Evolutionary conservation across 2,113 vertebrate genomes (phyloP).

Genomic region (Siniperca knerii): DNA sequence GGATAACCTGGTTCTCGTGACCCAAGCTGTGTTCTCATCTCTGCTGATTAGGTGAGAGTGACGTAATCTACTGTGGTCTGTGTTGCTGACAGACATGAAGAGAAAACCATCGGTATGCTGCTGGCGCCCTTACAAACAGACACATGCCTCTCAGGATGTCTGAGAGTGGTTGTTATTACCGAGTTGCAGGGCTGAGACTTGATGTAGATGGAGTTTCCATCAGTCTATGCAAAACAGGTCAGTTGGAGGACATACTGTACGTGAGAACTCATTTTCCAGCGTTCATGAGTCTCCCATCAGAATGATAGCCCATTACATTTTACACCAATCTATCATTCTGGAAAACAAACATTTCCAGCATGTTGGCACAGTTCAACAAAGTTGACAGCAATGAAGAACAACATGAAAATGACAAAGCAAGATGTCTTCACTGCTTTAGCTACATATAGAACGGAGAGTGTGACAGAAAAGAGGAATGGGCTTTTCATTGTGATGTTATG

Average conservation of each 20-base stretch:
- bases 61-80: conserved; percentile 36
- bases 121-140: conserved; percentile 29
- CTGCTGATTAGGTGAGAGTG: conserved; percentile 49
- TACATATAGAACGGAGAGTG: background rate
- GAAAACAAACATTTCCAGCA: background rate
- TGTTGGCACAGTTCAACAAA: background rate
- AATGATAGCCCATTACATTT: background rate
- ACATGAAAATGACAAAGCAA: background rate
- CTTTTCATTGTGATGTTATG: background rate
- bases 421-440: background rate
- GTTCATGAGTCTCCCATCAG: background rate
- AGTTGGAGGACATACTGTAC: conserved; percentile 10
- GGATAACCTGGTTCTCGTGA: conserved; percentile 28
- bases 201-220: conserved; percentile 11
- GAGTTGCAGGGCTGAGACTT: conserved; percentile 3
- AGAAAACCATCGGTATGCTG: conserved; percentile 16
- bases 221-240: conserved; percentile 11
- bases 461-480: background rate
- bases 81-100: conserved; percentile 53
- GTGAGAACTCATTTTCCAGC: background rate
- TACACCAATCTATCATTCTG: background rate
- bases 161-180: conserved; percentile 16
- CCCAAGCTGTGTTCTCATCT: conserved; percentile 22
- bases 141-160: conserved; percentile 23
- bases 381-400: background rate